phyloP scores from a whole-genome alignment of 2,888 invertebrate species.

The Lasioglossum leucozonium region DNA sequence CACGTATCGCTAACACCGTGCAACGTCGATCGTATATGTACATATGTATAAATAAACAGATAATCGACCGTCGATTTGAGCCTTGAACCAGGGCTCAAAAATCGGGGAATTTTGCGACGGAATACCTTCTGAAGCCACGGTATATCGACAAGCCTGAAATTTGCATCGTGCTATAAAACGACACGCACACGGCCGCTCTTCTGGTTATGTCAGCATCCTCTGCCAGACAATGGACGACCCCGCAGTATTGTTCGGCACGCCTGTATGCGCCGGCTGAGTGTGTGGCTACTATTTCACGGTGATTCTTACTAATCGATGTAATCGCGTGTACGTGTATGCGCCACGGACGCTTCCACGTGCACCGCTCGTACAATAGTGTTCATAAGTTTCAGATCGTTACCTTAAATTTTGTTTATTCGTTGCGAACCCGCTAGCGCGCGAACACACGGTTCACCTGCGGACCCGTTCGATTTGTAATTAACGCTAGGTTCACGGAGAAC shows the following conservation, averaged over 20 bases:
- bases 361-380: conserved; percentile 21
- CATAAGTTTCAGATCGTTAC: conserved; percentile 8
- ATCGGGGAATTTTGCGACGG: not conserved
- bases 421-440: not conserved
- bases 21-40: not conserved
- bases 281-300: conserved; percentile 76
- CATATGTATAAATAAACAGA: no score
- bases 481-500: not conserved
- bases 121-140: not conserved
- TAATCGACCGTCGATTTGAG: not conserved
- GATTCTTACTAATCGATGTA: conserved; percentile 80
- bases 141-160: conserved; percentile 47
- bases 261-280: conserved; percentile 65
- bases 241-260: conserved; percentile 79
- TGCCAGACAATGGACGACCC: conserved; percentile 81
- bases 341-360: conserved; percentile 43
- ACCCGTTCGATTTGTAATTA: not conserved
- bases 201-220: conserved; percentile 84
- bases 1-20: no score
- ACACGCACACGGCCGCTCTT: conserved; percentile 74
- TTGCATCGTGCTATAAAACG: conserved; percentile 55
- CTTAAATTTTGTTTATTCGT: not conserved
- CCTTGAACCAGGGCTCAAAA: not conserved
- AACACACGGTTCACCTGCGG: not conserved
- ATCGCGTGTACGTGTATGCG: conserved; percentile 63